These are phyloP conservation scores for Laothoe populi DNA, from an alignment of 2,888 invertebrate species.

Conservation along the genomic window DNA sequence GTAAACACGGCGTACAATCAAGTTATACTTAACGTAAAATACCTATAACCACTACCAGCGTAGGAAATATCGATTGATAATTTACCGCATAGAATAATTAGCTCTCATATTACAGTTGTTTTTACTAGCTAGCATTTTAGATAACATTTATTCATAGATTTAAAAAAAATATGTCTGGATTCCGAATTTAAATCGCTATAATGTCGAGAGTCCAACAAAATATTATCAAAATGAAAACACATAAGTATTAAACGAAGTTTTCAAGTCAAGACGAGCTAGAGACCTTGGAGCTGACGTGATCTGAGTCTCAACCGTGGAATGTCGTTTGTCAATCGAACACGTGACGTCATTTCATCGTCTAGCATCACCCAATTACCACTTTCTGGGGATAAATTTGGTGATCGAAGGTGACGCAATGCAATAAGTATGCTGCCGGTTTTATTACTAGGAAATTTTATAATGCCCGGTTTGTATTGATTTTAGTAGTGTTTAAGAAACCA, in stretches of 20 bases:
- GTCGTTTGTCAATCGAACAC: constrained; percentile 81
- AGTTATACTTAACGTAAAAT: background rate
- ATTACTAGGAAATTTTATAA: constrained; percentile 53
- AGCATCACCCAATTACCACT: constrained; percentile 64
- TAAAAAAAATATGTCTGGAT: background rate
- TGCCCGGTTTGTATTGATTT: constrained; percentile 50
- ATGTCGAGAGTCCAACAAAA: background rate
- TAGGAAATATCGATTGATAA: constrained; percentile 14
- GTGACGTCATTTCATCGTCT: constrained; percentile 71
- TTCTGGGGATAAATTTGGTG: constrained; percentile 60
- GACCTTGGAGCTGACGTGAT: constrained; percentile 78
- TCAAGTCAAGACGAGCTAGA: constrained; percentile 60
- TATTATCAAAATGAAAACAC: constrained; percentile 35
- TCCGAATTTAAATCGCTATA: no score
- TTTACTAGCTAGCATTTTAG: background rate
- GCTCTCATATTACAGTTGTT: background rate
- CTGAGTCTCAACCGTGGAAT: constrained; percentile 75
- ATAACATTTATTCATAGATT: background rate
- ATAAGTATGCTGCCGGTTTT: constrained; percentile 52
- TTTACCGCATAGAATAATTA: background rate
- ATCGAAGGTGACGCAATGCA: constrained; percentile 63
- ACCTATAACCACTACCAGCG: background rate
- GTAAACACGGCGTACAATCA: no score
- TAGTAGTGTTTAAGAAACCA: background rate
- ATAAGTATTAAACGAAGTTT: background rate